Conservation (phyloP, 2,888 invertebrate genomes). For the Parasteatoda lunata region DNA sequence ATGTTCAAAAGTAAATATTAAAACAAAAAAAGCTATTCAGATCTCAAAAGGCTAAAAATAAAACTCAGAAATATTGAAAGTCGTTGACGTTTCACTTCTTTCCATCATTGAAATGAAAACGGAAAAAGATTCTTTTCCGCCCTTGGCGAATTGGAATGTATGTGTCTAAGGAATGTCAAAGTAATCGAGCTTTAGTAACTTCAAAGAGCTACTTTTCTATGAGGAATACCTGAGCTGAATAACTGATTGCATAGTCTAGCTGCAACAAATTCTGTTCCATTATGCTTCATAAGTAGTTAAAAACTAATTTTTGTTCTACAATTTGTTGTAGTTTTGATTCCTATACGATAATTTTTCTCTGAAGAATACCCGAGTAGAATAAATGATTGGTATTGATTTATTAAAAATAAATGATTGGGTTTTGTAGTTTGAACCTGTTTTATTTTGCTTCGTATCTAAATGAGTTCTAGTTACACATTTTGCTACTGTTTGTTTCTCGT, state of each 20-base stretch:
- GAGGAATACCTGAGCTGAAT: not conserved
- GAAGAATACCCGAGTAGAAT: too few species aligned
- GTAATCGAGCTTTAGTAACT: not conserved
- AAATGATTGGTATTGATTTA: too few species aligned
- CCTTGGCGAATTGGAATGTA: not conserved
- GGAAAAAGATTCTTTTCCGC: not conserved
- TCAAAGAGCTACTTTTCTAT: not conserved
- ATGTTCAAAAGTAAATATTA: too few species aligned
- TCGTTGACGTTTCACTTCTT: not conserved
- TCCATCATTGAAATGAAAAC: not conserved
- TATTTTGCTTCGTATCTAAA: too few species aligned
- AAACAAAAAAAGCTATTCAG: too few species aligned
- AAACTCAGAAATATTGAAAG: not conserved
- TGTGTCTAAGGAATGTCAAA: constrained; percentile 2
- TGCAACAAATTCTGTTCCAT: not conserved
- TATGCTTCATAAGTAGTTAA: not conserved
- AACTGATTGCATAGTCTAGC: not conserved
- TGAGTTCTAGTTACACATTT: too few species aligned
- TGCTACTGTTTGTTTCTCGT: too few species aligned
- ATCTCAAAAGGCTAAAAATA: too few species aligned
- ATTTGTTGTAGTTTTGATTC: too few species aligned
- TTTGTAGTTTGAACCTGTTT: too few species aligned
- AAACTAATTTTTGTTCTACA: not conserved
- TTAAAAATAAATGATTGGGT: too few species aligned
- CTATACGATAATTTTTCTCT: too few species aligned